phyloP scores from a whole-genome alignment of 2,113 vertebrate genomes.

The Xerus inauris region DNA sequence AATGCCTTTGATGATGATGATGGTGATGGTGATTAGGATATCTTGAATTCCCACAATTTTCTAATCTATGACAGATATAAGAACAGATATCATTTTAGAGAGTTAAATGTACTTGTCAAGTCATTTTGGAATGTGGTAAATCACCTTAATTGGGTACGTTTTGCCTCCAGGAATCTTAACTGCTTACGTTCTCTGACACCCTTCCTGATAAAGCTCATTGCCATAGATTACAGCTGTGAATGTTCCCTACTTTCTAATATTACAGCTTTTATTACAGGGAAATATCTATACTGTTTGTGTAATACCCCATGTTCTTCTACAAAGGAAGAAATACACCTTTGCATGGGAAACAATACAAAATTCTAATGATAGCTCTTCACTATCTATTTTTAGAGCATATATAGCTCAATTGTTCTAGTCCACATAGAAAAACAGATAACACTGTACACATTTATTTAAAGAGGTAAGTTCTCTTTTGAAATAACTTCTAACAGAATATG shows the following conservation, averaged over 20 bases:
- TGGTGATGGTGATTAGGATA: constrained; percentile 19
- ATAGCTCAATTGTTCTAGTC: not conserved
- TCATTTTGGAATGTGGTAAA: constrained; percentile 79
- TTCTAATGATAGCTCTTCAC: not conserved
- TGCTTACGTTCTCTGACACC: constrained; percentile 74
- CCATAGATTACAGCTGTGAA: constrained; percentile 72
- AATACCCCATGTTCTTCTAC: constrained; percentile 38
- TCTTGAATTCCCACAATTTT: constrained; percentile 70
- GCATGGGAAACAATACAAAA: not conserved
- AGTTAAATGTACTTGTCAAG: constrained; percentile 78
- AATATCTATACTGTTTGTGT: constrained; percentile 57
- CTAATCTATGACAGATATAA: constrained; percentile 66
- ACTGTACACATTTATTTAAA: not conserved
- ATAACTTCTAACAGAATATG: not conserved
- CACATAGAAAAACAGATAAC: not conserved
- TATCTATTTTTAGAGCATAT: not conserved
- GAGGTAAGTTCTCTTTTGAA: not conserved
- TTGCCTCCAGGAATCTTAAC: constrained; percentile 78
- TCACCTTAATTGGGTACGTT: constrained; percentile 78
- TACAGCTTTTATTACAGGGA: constrained; percentile 61
- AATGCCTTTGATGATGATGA: constrained; percentile 49
- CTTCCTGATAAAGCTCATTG: constrained; percentile 77
- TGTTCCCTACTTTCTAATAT: constrained; percentile 61
- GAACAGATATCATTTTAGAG: constrained; percentile 74
- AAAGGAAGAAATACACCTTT: constrained; percentile 30